Evolutionary conservation across 2,113 vertebrate genomes (phyloP).

Genomic region (Boulengeromyrus knoepffleri): DNA sequence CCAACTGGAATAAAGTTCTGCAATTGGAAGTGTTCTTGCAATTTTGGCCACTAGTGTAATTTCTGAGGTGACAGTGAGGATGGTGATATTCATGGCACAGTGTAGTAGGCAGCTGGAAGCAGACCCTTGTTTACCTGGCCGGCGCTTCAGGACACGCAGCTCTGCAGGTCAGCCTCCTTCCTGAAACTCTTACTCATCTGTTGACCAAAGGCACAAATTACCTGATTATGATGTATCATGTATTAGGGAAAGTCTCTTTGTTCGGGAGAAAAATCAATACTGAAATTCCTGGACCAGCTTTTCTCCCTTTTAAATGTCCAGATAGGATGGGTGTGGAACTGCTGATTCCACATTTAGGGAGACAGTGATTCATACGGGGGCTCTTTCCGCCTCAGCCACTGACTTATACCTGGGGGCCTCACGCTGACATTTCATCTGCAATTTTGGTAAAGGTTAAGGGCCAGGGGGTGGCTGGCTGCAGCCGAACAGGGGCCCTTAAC

Average conservation of each 20-base stretch:
- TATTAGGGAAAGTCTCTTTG: constrained; percentile 70
- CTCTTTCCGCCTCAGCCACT: constrained; percentile 35
- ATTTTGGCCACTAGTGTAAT: not conserved
- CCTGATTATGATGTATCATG: constrained; percentile 78
- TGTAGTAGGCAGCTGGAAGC: not conserved
- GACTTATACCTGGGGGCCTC: constrained; percentile 53
- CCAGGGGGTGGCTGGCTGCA: constrained; percentile 31
- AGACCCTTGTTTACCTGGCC: not conserved
- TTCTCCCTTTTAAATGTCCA: constrained; percentile 43
- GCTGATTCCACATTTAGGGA: constrained; percentile 62
- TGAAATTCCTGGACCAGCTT: constrained; percentile 46
- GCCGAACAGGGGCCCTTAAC: constrained; percentile 32
- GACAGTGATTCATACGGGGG: constrained; percentile 64
- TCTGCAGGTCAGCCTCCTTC: constrained; percentile 50
- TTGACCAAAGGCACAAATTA: constrained; percentile 69
- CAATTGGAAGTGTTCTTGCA: not conserved
- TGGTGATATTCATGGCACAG: not conserved
- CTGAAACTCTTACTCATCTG: constrained; percentile 49
- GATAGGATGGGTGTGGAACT: constrained; percentile 50
- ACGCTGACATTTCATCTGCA: constrained; percentile 48
- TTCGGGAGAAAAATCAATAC: constrained; percentile 69
- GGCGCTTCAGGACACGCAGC: constrained; percentile 21
- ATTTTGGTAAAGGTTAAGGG: constrained; percentile 54
- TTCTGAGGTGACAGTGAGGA: not conserved
- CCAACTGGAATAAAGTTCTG: not conserved